Conservation (phyloP, 2,888 invertebrate species). For the Pterostichus niger region DNA sequence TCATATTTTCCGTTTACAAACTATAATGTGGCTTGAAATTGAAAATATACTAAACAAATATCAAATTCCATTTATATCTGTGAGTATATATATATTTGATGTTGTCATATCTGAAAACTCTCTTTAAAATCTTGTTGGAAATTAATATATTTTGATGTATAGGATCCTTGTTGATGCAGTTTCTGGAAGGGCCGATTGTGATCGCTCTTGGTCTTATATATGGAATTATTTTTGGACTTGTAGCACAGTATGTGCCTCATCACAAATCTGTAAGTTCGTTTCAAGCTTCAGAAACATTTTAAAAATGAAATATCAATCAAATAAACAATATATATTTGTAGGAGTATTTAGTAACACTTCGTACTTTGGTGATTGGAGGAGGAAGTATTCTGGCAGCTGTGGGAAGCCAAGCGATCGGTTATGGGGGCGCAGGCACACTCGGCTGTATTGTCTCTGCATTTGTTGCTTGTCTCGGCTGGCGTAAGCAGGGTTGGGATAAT, state of each 20-base stretch:
- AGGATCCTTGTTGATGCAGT: slow-evolving; percentile 77
- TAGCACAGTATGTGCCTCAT: slow-evolving; percentile 82
- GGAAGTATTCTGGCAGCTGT: slow-evolving; percentile 83
- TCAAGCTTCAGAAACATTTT: not conserved
- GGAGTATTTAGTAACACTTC: slow-evolving; percentile 76
- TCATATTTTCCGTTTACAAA: no score
- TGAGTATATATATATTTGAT: no score
- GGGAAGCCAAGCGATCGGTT: slow-evolving; percentile 81
- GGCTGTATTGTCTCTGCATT: slow-evolving; percentile 80
- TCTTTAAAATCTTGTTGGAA: no score
- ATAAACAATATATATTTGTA: slow-evolving; percentile 69
- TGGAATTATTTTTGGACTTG: slow-evolving; percentile 82
- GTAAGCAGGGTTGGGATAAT: slow-evolving; percentile 73
- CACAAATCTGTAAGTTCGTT: slow-evolving; percentile 75
- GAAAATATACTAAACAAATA: no score
- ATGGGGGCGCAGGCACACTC: slow-evolving; percentile 83
- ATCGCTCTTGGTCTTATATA: slow-evolving; percentile 81
- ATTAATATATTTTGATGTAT: slow-evolving; percentile 67
- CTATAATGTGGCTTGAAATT: no score
- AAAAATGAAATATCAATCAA: no score
- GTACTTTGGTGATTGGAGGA: slow-evolving; percentile 80
- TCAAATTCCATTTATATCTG: no score
- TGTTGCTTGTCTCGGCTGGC: slow-evolving; percentile 80
- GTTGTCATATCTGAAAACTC: no score
- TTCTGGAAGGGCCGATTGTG: slow-evolving; percentile 81